Evolutionary conservation across 35 echinoderm and acorn worm species (phyloP).

Genomic region (Apostichopus parvimensis): DNA sequence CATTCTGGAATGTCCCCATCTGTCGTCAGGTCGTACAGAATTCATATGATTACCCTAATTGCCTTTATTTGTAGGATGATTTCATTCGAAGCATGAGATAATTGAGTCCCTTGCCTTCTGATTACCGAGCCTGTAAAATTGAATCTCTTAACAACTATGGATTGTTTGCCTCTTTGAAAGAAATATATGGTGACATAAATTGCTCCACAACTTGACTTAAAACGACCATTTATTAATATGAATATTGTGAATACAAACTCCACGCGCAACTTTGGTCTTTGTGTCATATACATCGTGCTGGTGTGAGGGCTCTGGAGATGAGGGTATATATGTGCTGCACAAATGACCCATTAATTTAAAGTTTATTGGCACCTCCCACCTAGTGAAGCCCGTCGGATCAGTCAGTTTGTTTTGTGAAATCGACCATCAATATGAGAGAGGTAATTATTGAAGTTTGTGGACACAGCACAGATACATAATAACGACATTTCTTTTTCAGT

Average conservation of each 20-base stretch:
- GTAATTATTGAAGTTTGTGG: background rate
- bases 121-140: background rate
- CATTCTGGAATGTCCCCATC: background rate
- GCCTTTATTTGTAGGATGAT: background rate
- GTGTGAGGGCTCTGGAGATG: too few species aligned
- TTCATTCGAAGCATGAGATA: background rate
- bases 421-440: background rate
- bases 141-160: background rate
- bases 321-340: too few species aligned
- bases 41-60: background rate
- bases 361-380: background rate
- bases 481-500: background rate
- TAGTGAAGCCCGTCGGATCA: background rate
- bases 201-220: background rate
- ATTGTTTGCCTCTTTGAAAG: background rate
- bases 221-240: background rate
- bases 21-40: background rate
- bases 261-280: too few species aligned
- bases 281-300: too few species aligned
- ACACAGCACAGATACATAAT: background rate
- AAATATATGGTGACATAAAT: background rate
- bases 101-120: background rate
- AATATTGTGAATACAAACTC: background rate
- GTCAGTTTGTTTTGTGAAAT: background rate
- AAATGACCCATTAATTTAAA: too few species aligned